Percentiles rank a stretch among this genome's conserved stretches.
phyloP scores from a whole-genome alignment of 1,140 invertebrate genomes.

The Neodiprion virginianus region DNA sequence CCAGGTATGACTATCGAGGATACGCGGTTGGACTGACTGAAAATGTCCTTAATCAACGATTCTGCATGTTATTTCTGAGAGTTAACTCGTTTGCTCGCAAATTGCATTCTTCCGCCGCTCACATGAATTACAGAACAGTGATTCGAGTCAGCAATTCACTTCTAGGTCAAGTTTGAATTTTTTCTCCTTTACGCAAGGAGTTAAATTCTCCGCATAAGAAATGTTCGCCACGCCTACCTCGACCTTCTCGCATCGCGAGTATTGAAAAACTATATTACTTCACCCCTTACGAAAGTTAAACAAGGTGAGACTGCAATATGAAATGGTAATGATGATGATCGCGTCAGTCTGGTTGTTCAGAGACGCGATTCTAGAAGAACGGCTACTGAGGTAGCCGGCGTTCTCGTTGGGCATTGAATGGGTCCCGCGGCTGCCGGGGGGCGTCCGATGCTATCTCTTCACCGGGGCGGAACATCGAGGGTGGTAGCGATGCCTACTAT shows the following conservation, averaged over 20 bases:
- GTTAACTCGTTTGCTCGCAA: not conserved
- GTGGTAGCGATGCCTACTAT: constrained; percentile 34
- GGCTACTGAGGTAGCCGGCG: constrained; percentile 1
- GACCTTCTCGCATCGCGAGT: no score
- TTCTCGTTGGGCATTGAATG: not conserved
- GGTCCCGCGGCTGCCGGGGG: constrained; percentile 15
- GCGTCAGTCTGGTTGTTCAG: not conserved
- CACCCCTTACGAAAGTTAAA: not conserved
- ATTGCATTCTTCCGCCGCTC: not conserved
- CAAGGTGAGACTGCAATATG: not conserved
- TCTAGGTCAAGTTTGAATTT: not conserved
- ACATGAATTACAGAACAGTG: not conserved
- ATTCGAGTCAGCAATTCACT: not conserved
- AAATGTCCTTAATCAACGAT: constrained; percentile 30
- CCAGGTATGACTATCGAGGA: constrained; percentile 33
- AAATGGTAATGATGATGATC: constrained; percentile 3
- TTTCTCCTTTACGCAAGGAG: not conserved
- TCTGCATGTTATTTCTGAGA: not conserved
- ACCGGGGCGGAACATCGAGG: constrained; percentile 47
- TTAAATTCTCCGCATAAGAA: not conserved
- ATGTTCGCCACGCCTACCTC: no score
- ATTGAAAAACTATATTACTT: no score
- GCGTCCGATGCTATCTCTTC: constrained; percentile 43
- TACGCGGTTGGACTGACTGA: constrained; percentile 10
- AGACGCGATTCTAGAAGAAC: not conserved